phyloP scores from a whole-genome alignment of 2,888 invertebrate species.

The Protophormia terraenovae region DNA sequence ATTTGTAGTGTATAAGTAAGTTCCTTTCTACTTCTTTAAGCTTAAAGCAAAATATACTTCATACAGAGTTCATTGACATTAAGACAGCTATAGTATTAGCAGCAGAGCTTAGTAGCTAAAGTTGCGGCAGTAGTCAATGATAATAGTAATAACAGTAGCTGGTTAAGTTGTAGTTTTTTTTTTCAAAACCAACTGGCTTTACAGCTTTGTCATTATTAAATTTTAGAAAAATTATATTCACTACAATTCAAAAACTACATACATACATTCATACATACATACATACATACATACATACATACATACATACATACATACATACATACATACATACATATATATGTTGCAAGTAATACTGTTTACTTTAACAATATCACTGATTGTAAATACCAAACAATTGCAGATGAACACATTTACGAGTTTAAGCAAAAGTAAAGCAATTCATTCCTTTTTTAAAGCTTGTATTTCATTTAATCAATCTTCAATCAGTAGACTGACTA shows the following conservation, averaged over 20 bases:
- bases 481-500: slow-evolving; percentile 8
- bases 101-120: neutral
- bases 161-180: neutral
- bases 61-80: slow-evolving; percentile 61
- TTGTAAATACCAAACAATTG: neutral
- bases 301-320: too few relatives aligned
- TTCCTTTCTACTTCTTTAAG: slow-evolving; percentile 60
- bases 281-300: too few relatives aligned
- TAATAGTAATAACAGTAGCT: neutral
- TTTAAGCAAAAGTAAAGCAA: neutral
- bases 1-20: neutral
- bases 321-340: too few relatives aligned
- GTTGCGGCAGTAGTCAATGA: slow-evolving; percentile 4
- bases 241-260: neutral
- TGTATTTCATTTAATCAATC: slow-evolving; percentile 31
- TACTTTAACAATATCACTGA: neutral
- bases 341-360: slow-evolving; percentile 43
- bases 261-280: too few relatives aligned
- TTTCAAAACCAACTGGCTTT: slow-evolving; percentile 48
- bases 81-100: neutral
- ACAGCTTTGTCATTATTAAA: slow-evolving; percentile 51
- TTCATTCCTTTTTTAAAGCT: neutral
- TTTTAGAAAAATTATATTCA: slow-evolving; percentile 35
- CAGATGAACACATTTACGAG: slow-evolving; percentile 9
- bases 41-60: slow-evolving; percentile 46